Evolutionary conservation across 64 coral and sea anemone species (phyloP).

Genomic region (Platygyra sinensis): DNA sequence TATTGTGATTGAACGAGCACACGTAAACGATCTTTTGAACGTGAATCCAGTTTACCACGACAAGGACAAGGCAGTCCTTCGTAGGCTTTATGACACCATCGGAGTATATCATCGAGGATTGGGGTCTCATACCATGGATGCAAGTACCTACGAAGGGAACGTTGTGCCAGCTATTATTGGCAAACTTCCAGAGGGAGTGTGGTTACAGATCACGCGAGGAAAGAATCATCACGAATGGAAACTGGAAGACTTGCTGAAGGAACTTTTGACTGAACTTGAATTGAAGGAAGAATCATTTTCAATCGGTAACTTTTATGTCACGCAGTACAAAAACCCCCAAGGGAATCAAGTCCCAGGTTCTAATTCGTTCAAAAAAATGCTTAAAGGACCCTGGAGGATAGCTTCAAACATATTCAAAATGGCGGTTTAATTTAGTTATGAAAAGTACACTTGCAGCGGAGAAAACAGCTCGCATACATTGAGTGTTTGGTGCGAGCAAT

Average conservation of each 20-base stretch:
- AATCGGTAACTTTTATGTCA: too few relatives aligned
- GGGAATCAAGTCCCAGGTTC: too few relatives aligned
- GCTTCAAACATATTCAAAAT: too few relatives aligned
- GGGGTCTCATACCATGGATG: neutral
- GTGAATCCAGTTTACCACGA: neutral
- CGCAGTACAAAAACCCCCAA: too few relatives aligned
- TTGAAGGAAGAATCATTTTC: constrained; percentile 37
- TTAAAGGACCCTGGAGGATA: too few relatives aligned
- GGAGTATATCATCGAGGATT: constrained; percentile 30
- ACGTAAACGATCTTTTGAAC: constrained; percentile 22
- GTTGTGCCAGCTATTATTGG: constrained; percentile 28
- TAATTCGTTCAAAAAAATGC: too few relatives aligned
- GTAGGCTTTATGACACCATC: neutral
- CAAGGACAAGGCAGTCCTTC: neutral
- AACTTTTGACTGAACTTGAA: constrained; percentile 41
- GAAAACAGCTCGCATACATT: too few relatives aligned
- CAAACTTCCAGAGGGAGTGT: constrained; percentile 35
- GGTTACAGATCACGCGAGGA: constrained; percentile 43
- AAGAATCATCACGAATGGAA: constrained; percentile 18
- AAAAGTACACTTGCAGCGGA: too few relatives aligned
- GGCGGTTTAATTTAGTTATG: too few relatives aligned
- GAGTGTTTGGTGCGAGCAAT: too few relatives aligned
- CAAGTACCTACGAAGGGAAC: neutral
- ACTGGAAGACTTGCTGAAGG: constrained; percentile 28
- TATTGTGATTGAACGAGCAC: neutral